Percentiles rank a stretch among this genome's conserved stretches.
phyloP scores from a whole-genome alignment of 2,888 invertebrate species.

The Lithophane ornitopus region DNA sequence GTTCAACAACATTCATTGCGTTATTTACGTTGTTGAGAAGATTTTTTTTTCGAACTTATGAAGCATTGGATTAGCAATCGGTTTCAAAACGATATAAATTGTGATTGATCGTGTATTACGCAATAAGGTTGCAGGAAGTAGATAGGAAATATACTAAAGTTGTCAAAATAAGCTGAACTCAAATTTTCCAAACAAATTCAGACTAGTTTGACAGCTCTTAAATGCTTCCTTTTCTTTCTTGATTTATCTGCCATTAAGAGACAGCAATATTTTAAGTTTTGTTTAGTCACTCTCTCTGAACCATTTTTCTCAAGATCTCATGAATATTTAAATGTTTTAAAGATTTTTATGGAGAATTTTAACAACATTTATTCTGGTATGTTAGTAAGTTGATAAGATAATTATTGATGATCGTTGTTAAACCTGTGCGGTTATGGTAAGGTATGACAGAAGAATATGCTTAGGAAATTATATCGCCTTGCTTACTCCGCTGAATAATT shows the following conservation, averaged over 20 bases:
- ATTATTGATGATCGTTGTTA: conserved; percentile 18
- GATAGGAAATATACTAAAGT: not conserved
- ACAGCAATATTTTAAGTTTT: not conserved
- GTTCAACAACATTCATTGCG: too few species aligned
- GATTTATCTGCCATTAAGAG: not conserved
- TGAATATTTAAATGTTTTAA: conserved; percentile 3
- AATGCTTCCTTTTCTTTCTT: conserved; percentile 18
- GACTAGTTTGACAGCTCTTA: not conserved
- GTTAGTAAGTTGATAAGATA: conserved; percentile 37
- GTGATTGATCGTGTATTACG: too few species aligned
- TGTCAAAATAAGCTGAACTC: not conserved
- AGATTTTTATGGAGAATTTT: conserved; percentile 44
- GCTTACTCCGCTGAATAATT: conserved; percentile 20
- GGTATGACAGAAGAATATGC: conserved; percentile 12
- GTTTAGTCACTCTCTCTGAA: not conserved
- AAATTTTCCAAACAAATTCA: not conserved
- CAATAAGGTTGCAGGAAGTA: not conserved
- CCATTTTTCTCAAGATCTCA: not conserved
- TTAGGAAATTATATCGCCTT: conserved; percentile 13
- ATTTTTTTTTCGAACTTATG: too few species aligned
- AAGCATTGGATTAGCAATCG: too few species aligned
- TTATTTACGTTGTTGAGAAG: too few species aligned
- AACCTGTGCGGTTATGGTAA: conserved; percentile 16
- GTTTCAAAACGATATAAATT: too few species aligned
- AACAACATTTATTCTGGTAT: conserved; percentile 23